Base-by-base conservation (phyloP, 2,888 invertebrate genomes). In the Nymphalis c-album region DNA sequence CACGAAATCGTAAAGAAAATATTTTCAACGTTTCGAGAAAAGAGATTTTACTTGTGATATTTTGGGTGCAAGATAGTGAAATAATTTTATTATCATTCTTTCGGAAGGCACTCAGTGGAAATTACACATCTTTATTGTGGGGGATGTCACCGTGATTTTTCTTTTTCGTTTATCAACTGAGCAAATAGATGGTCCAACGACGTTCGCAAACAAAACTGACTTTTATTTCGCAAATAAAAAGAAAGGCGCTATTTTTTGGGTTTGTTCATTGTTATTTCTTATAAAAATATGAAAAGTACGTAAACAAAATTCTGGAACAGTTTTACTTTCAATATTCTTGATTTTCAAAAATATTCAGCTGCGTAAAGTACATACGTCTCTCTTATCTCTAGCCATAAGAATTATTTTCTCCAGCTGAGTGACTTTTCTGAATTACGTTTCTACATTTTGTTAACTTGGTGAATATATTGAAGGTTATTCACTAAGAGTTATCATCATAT, bases 121-220 rank as follows among this genome's bases (percentile, higher is more conserved):
- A 59, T 59, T 59, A 46, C 45, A 45, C 20, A 18, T 59, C 17
- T 20, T 20, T 59, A 59, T 46, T 59, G 22, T 26, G 20, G 59
- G 10, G 40, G 20, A 40, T 59, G 18, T 58, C 31, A 59, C 20
- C 45, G 17, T 55, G 53, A 55, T 59, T 59, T 40, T 59, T 45
- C 31, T 59, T 18, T 22, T 59, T 59, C 10, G 20, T 45, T 16
- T 59, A 18, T 59, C 40, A 20, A 59, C 18, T 45, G 58, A 45
- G 45, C 58, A 59, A 59, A 59, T 40, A 59, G 2, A 45, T 40
- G 58, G 45, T 40, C 22, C 20, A 59, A 6, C 17, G n/a, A 40
- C 20, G 35, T 57, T 17, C 20, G 22, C n/a, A 45, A 59, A 45
- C 45, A 59, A 40, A 31, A 59, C 17, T 59, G 10, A 45, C 20